Percentiles rank a stretch among this genome's conserved stretches.
Conservation (phyloP, 2,797 vertebrate species). For the Labeo calbasu region DNA sequence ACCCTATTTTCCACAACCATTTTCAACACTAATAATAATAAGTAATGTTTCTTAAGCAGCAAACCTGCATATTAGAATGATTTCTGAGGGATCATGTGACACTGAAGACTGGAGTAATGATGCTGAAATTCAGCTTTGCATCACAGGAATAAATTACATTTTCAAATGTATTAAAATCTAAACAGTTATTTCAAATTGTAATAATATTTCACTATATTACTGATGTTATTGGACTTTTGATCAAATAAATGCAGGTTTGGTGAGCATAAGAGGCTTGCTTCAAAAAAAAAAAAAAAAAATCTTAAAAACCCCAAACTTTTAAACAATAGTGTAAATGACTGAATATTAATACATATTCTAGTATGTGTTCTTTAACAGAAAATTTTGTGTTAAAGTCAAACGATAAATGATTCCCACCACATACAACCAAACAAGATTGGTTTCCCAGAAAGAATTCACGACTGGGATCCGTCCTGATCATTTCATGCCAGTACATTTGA, state of each 20-base stretch:
- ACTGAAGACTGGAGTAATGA: neutral
- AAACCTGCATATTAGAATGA: neutral
- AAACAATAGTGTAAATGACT: too few species aligned
- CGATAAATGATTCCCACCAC: neutral
- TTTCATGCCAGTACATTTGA: slow-evolving; percentile 39
- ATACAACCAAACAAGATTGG: neutral
- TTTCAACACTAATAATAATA: neutral
- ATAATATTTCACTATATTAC: neutral
- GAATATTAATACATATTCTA: neutral
- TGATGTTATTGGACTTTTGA: neutral
- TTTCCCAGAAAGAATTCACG: slow-evolving; percentile 25
- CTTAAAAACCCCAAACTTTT: neutral
- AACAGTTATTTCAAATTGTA: neutral
- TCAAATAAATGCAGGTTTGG: neutral
- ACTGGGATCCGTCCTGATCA: slow-evolving; percentile 39
- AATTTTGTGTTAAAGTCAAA: neutral
- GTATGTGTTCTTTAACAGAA: too few species aligned
- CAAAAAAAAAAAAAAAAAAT: neutral
- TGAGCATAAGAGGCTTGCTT: neutral
- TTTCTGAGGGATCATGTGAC: neutral
- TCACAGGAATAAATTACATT: neutral
- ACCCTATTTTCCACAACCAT: neutral
- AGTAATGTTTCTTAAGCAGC: neutral
- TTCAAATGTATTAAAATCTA: neutral
- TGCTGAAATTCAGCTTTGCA: neutral